Base-by-base conservation (phyloP, 1,140 invertebrate species). In the Vanessa atalanta region DNA sequence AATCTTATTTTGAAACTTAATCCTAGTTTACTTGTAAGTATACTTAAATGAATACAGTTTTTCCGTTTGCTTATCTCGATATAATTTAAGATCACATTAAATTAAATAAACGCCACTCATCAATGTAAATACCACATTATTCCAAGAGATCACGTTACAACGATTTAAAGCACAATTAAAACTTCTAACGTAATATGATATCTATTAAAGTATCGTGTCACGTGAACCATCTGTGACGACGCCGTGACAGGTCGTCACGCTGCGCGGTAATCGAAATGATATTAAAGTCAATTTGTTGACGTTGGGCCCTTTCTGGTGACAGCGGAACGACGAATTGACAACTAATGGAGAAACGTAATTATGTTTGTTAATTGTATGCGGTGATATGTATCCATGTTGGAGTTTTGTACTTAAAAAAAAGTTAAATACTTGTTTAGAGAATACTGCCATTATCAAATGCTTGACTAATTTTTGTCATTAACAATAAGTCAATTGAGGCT, bases 81-180 rank as follows among this genome's bases (percentile, higher is more conserved):
- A 53, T 53, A 53, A 16, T 16, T 53, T 16, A 53, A 53, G n/a
- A 53, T 53, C 51, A 53, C 51, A 53, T 60, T 14, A 26, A 8
- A 55, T 55, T 9, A 55, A 23, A 20, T 12, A 8, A 23, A 57
- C 53, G 20, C 53, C 20, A 12, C 53, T 57, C 53, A 12, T 57
- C 20, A 26, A 26, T 60, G 55, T 60, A 60, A 60, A 60, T n/a
- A n/a, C 14, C 65, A 68, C 4, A 55, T 66, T 51, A 53, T 57
- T 57, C n/a, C 43, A 55, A 68, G 15, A 13, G 23, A 65, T 71
- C 60, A 65, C 15, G 43, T 71, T 47, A 64, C 70, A 11, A 72
- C 50, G 47, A 73, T 67, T 73, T 31, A 61, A 57, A 67, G 71
- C 65, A 67, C 65, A 66, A 67, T 73, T 73, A 67, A 66, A 72